Base-by-base conservation (phyloP, 1,140 invertebrate species). In the Micrasema minimum region DNA sequence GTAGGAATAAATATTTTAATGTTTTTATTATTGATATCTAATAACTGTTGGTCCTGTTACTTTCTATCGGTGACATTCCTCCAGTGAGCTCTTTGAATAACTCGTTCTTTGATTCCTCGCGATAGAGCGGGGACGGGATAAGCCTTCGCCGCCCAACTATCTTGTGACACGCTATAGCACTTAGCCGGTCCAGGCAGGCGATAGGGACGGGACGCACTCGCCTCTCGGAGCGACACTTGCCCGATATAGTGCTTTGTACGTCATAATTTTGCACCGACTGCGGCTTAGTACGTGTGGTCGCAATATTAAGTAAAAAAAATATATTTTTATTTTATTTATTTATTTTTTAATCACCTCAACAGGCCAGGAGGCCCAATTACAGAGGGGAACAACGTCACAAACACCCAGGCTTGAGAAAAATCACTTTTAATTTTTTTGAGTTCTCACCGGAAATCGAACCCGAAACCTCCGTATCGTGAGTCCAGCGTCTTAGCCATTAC, bases 141-240 rank as follows among this genome's bases (percentile, higher is more conserved):
- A 26, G 45, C 59, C 41, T 75, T 68, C 72, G 71, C 73, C 71
- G 69, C 66, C 66, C 38, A 69, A 71, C 64, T 75, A 75, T 75
- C 73, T n/a, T 75, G 55, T 11, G 69, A 74, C 73, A 75, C 62
- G 73, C 66, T 71, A 75, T 72, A 71, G 69, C 73, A 75, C 73
- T 75, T 75, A 75, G 73, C 23, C 53, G 45, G 51, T 9, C 16
- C 45, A 31, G 26, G 45, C 10, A n/a, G n/a, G n/a, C 12, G 46
- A 50, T 61, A 61, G 18, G 31, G 26, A 12, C 7, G 55, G 31
- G 20, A 16, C 23, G 10, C 7, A 20, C 48, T 31, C 26, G 7
- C 7, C 7, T 26, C 51, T 14, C 16, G 35, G 20, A 35, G 55
- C 55, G 55, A 59, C 55, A 43, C 37, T 11, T 22, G 1, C 35